A percentile compares a stretch with the other conserved stretches of the same genome.
phyloP scores from a whole-genome alignment of 2,888 invertebrate species.

The Amaurobius ferox region DNA sequence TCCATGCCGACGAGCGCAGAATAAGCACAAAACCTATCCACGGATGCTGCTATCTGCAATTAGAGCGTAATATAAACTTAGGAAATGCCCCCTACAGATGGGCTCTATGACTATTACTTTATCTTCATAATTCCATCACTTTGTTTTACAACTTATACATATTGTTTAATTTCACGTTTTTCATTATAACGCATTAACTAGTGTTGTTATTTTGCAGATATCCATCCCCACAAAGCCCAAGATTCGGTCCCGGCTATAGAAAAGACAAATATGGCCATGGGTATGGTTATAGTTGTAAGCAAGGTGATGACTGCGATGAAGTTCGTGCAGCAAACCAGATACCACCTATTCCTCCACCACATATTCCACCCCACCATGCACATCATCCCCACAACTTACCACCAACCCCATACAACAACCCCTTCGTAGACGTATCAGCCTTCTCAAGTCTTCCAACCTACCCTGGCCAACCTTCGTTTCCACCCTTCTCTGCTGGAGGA shows the following conservation, averaged over 20 bases:
- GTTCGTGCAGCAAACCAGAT: conserved; percentile 59
- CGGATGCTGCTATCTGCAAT: no score
- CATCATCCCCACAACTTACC: conserved; percentile 7
- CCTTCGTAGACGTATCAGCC: conserved; percentile 25
- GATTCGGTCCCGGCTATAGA: conserved; percentile 65
- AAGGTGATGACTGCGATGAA: conserved; percentile 68
- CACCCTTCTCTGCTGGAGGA: background rate
- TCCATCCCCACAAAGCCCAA: conserved; percentile 38
- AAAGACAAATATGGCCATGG: conserved; percentile 70
- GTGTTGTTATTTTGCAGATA: conserved; percentile 22
- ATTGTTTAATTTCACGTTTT: no score
- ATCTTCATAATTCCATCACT: no score
- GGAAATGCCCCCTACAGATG: no score
- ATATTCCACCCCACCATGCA: background rate
- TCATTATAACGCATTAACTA: background rate
- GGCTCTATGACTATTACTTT: no score
- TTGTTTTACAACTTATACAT: no score
- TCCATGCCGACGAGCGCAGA: no score
- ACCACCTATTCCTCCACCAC: conserved; percentile 23
- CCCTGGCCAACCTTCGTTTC: conserved; percentile 19
- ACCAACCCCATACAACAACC: conserved; percentile 23
- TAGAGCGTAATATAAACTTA: no score
- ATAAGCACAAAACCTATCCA: no score
- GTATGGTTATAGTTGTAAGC: conserved; percentile 70
- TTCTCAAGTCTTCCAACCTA: conserved; percentile 29